Base-by-base conservation (phyloP, 2,797 vertebrate species). In the Propithecus perrieri region DNA sequence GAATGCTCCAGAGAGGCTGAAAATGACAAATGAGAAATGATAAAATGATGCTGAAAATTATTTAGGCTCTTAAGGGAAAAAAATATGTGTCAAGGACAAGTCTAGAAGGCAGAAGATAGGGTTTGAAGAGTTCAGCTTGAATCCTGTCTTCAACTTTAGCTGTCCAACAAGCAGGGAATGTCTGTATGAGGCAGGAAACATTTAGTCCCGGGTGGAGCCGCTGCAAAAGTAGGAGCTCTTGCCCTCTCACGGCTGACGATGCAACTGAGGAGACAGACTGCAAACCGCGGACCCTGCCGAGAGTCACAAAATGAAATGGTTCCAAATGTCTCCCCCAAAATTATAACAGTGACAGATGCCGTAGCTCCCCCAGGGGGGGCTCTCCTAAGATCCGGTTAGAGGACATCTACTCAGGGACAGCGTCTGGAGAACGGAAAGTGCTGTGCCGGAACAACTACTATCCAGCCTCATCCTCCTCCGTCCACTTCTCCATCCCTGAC, bases 1-100 rank as follows among this genome's bases (percentile, higher is more conserved):
- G 14, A 48, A 59, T 48, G 50, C 55, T 94, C 67, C 35, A 20
- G 48, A 61, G 75, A 67, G 38, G 20, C 57, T 59, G 53, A 79
- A 91, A 89, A 61, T 93, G 67, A 85, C 61, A 72, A 89, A 92
- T 85, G 67, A 30, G 72, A 53, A 72, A 81, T 85, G 78, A 48
- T 74, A 53, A 72, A 85, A 67, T 85, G 50, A 74, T 41, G 38
- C 76, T 74, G 22, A 83, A 81, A 74, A 84, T 65, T 46, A 35
- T 78, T 89, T 85, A 65, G 57, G 33, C 57, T 83, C 63, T 80
- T 72, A 69, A 35, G 83, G 53, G 26, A 57, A 17, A 4, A 33
- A 69, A 57, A 38, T 85, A 18, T 18, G 10, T 92, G 89, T 89
- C 69, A 79, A 87, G 93, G 65, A 81, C 35, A 86, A 80, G 13